A percentile compares a stretch with the other conserved stretches of the same genome.
phyloP scores from a whole-genome alignment of 2,797 vertebrate genomes.

The Vultur gryphus region DNA sequence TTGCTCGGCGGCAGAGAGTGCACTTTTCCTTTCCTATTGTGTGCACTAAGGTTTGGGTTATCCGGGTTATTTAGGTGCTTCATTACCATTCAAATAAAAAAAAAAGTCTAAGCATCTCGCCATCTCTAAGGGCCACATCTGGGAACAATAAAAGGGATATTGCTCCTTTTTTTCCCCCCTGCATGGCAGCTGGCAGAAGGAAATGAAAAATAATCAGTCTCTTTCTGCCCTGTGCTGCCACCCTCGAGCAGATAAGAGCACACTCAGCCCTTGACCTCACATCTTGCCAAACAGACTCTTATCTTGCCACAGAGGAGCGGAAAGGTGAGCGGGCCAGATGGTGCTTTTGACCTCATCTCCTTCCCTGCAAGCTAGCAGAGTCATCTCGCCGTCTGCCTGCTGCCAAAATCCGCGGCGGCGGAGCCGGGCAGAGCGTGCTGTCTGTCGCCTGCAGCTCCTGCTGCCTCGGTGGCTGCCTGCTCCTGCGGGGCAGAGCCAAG shows the following conservation, averaged over 20 bases:
- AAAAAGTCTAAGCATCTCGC: not conserved
- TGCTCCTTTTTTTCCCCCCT: rapidly evolving
- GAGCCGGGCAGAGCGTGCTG: not conserved
- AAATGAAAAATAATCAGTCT: not conserved
- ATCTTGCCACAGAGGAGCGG: not conserved
- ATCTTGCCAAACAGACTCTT: not conserved
- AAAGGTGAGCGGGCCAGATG: not conserved
- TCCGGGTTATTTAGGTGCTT: not conserved
- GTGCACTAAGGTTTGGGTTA: not conserved
- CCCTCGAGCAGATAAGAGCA: not conserved
- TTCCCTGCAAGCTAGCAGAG: not conserved
- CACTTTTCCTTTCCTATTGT: not conserved
- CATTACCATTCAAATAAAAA: not conserved
- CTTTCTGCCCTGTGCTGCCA: not conserved
- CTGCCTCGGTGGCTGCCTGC: not conserved
- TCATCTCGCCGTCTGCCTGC: not conserved
- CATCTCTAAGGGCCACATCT: not conserved
- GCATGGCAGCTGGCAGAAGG: not conserved
- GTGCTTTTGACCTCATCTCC: not conserved
- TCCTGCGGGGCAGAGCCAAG: not conserved
- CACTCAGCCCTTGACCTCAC: not conserved
- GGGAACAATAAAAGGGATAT: not conserved
- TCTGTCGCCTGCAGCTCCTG: not conserved
- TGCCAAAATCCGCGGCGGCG: rapidly evolving
- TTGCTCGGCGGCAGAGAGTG: not conserved